A percentile compares a stretch with the other conserved stretches of the same genome.
phyloP scores from a whole-genome alignment of 2,113 vertebrate species.

The Trinectes maculatus region DNA sequence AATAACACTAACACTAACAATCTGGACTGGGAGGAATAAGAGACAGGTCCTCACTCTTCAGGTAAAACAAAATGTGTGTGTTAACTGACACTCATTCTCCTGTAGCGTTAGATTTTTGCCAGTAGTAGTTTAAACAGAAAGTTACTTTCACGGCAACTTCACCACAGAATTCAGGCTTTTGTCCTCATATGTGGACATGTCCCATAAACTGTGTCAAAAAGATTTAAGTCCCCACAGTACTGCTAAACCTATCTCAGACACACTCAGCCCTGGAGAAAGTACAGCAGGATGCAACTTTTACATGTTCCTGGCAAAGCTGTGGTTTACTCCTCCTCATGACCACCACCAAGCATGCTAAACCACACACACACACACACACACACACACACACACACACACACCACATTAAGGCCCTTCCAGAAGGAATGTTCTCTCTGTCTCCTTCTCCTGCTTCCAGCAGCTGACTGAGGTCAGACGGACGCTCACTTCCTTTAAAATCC shows the following conservation, averaged over 20 bases:
- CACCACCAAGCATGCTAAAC: conserved; percentile 40
- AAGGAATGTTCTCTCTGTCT: conserved; percentile 47
- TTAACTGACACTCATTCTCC: no score
- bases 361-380: conserved; percentile 27
- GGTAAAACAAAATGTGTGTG: no score
- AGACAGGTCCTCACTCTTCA: no score
- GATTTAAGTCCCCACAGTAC: not conserved
- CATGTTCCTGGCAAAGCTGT: conserved; percentile 66
- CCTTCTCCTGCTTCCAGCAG: conserved; percentile 46
- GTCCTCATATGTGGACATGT: not conserved
- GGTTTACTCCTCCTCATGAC: conserved; percentile 60
- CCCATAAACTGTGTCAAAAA: not conserved
- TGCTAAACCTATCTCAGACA: not conserved
- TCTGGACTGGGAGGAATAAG: no score
- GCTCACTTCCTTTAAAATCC: conserved; percentile 26
- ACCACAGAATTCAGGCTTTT: no score
- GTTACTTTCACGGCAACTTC: no score
- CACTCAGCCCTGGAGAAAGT: conserved; percentile 48
- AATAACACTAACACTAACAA: no score
- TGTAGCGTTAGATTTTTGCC: no score
- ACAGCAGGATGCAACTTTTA: conserved; percentile 53
- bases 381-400: conserved; percentile 36
- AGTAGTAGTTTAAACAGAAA: no score
- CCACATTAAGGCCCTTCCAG: conserved; percentile 64
- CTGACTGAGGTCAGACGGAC: conserved; percentile 50